Conservation (phyloP, 1,140 invertebrate genomes). For the Drosophila santomea region DNA sequence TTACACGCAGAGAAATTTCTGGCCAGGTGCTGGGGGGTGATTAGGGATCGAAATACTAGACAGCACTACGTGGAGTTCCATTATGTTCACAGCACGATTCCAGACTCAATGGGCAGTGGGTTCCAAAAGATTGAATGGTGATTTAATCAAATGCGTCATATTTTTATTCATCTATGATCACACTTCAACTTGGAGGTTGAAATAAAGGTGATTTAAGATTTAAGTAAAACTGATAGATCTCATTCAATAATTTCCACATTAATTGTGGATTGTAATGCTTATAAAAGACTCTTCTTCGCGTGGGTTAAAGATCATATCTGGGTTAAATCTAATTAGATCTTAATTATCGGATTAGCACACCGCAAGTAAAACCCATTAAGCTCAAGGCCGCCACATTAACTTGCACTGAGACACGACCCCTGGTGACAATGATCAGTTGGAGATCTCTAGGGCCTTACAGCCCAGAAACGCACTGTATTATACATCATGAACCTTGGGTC, state of each 20-base stretch:
- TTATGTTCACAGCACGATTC: background rate
- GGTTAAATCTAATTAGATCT: too few relatives aligned
- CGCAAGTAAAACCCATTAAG: conserved; percentile 1
- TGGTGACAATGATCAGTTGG: conserved; percentile 5
- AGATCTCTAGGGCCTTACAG: background rate
- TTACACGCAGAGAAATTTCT: conserved; percentile 6
- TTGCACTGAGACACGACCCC: background rate
- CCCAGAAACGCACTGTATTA: conserved; percentile 10
- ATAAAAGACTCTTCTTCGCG: background rate
- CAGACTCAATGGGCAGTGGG: background rate
- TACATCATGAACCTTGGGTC: conserved; percentile 48
- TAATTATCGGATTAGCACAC: background rate
- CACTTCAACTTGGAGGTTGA: background rate
- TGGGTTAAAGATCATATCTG: background rate
- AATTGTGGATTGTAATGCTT: background rate
- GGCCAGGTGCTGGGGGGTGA: background rate
- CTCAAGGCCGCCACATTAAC: background rate
- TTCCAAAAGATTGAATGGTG: background rate
- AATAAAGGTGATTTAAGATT: background rate
- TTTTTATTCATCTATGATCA: background rate
- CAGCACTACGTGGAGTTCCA: conserved; percentile 15
- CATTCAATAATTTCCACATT: background rate
- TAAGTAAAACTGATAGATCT: background rate
- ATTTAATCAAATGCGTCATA: conserved; percentile 14
- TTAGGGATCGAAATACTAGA: conserved; percentile 8